Base-by-base conservation (phyloP, 2,113 vertebrate species). In the Andinoacara biseriatus region DNA sequence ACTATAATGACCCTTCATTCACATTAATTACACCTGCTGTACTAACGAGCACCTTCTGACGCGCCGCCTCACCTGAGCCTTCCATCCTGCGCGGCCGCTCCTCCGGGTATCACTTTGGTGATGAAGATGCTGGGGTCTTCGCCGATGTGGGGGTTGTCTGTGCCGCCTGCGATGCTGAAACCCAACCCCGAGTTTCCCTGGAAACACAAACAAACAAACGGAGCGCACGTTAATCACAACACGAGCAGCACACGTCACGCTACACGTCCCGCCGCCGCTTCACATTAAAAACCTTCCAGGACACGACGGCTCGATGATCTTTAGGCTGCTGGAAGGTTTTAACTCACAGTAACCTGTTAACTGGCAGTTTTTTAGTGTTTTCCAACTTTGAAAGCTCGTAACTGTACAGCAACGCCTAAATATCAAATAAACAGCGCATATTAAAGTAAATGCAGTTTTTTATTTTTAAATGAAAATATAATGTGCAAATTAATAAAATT, bases 171-270 rank as follows among this genome's bases (percentile, higher is more conserved):
- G 87, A 99, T 99, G 94, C 98, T 99, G 93, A 99, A 99, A 89
- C 98, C 98, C 91, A 99, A 97, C n/a, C 98, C 98, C 5, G 98
- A 99, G 94, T 99, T 99, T 18, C 98, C 98, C 98, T 99, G 88
- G 31, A 86, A 11, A 76, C 57, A 26, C 26, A 26, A 26, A 2
- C 52, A 56, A 24, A 26, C 15, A 10, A n/a, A 20, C 17, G 20
- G 3, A 17, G 8, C 7, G 20, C 52, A 40, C 13, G 20, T n/a
- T 7, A 31, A 31, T 49, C 2, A 49, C 15, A 46, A 43, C 40
- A 43, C 10, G 13, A 43, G 3, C 10, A n/a, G 31, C 31, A 1
- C 6, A 10, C 13, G 14, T 46, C 13, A 46, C 11, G 4, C 11
- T 13, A 69, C 24, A 49, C 40, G 20, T 49, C 63, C 24, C 29